Base-by-base conservation (phyloP, 92 coral and sea anemone genomes). In the Chrysogorgia sp. region DNA sequence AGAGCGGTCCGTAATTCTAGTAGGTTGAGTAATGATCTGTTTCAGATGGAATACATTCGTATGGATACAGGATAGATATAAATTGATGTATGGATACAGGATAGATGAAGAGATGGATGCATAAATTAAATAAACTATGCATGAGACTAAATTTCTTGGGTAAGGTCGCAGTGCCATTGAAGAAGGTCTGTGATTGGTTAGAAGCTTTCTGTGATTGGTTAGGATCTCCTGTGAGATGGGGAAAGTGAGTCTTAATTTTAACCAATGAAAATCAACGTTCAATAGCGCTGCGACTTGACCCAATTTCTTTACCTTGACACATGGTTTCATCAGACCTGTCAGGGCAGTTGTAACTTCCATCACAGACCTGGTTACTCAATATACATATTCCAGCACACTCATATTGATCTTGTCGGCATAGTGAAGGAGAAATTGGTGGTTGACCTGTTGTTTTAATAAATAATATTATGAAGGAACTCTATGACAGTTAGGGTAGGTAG, bases 1-100 rank as follows among this genome's bases (percentile, higher is more conserved):
- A 9, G 91, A 84, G 71, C 59, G 49, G 23, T 79, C 47, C 25
- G 83, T 83, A 23, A 79, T 59, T 66, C 85, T 65, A 22, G 85
- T 87, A 24, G 77, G 75, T 1, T 80, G 41, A 33, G 31, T 62
- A 34, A 88, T 83, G 2, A 88, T 21, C 63, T 88, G 86, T 43
- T 63, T 63, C 70, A 63, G 43, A 37, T n/a, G n/a, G n/a, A n/a
- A n/a, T n/a, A n/a, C n/a, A n/a, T n/a, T n/a, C n/a, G n/a, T n/a
- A n/a, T n/a, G n/a, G n/a, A n/a, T n/a, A n/a, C n/a, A n/a, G n/a
- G n/a, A n/a, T n/a, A n/a, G n/a, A n/a, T n/a, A n/a, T n/a, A n/a
- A n/a, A n/a, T n/a, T n/a, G n/a, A n/a, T n/a, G n/a, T n/a, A n/a
- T n/a, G n/a, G n/a, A n/a, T n/a, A n/a, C n/a, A n/a, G n/a, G n/a